Conservation (phyloP, 2,888 invertebrate species). For the Crossocerus cetratus region DNA sequence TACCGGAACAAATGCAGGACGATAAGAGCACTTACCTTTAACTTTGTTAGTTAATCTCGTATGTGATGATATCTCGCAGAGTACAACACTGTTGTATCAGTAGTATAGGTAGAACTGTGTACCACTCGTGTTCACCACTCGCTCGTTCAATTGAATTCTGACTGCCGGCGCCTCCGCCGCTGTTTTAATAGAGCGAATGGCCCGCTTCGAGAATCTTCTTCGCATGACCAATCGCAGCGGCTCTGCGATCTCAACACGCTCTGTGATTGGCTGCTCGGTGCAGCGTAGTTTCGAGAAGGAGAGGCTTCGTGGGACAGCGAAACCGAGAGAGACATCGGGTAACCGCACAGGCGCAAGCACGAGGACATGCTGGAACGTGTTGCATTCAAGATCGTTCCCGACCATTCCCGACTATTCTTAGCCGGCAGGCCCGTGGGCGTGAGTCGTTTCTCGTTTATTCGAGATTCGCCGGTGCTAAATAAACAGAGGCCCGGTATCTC, state of each 20-base stretch:
- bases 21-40: conserved; percentile 20
- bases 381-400: conserved; percentile 8
- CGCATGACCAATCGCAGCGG: conserved; percentile 42
- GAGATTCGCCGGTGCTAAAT: conserved; percentile 11
- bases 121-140: conserved; percentile 16
- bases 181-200: conserved; percentile 52
- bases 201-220: conserved; percentile 58
- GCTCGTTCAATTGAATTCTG: conserved; percentile 23
- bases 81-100: not conserved
- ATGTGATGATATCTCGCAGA: conserved; percentile 10
- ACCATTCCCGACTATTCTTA: conserved; percentile 44
- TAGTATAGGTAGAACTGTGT: not conserved
- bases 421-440: not conserved
- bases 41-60: conserved; percentile 19
- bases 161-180: conserved; percentile 13
- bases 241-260: not conserved
- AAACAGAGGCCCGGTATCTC: not conserved
- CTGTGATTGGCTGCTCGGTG: conserved; percentile 14
- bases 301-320: not conserved
- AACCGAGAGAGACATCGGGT: conserved; percentile 1
- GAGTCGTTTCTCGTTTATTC: conserved; percentile 24
- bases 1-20: not conserved
- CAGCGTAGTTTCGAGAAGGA: not conserved
- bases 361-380: conserved; percentile 35
- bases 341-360: not conserved